Conservation (phyloP, 2,113 vertebrate species). For the Thryonomys swinderianus region DNA sequence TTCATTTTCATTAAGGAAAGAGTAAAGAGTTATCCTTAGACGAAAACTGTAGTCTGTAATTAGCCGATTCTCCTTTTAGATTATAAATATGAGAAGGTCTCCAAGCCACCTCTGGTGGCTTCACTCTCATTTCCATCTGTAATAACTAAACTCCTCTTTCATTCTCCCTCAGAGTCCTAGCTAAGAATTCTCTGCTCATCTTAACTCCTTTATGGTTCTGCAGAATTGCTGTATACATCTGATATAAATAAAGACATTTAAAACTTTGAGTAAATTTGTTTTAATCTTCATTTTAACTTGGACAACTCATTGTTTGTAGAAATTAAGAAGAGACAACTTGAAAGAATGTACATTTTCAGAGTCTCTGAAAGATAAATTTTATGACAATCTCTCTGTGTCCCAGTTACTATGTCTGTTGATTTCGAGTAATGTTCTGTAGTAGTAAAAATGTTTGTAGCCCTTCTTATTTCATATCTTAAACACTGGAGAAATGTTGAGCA, state of each 20-base stretch:
- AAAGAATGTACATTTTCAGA: not conserved
- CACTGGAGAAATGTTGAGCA: not conserved
- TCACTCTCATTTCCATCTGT: not conserved
- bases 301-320: not conserved
- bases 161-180: no score
- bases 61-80: not conserved
- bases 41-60: not conserved
- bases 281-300: conserved; percentile 5
- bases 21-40: not conserved
- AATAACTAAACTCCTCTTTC: not conserved
- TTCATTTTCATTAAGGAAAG: not conserved
- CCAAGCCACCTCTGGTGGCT: not conserved
- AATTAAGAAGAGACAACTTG: not conserved
- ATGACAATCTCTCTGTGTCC: not conserved
- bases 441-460: not conserved
- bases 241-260: not conserved
- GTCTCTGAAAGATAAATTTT: not conserved
- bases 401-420: not conserved
- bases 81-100: not conserved
- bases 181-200: not conserved
- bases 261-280: not conserved
- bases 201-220: not conserved
- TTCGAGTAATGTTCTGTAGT: not conserved
- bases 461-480: not conserved
- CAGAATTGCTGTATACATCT: not conserved